Evolutionary conservation across 1,140 invertebrate genomes (phyloP), one percentile per base, ranked within the genome.

Genomic region (Hydropsyche tenuis): DNA sequence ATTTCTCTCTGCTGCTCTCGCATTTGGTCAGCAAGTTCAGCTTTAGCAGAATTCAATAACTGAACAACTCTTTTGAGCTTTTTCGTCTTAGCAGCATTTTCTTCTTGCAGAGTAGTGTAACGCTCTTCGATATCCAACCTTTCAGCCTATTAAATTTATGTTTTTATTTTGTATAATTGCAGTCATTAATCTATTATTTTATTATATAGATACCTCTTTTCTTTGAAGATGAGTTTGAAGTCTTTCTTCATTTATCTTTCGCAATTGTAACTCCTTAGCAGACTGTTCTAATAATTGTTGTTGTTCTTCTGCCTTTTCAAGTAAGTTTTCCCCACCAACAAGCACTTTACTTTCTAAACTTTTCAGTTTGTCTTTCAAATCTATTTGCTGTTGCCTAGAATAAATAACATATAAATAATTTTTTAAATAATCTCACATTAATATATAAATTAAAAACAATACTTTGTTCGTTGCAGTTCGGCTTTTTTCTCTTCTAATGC

Each of bases 221-320:
- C 95, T 89, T 80, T 94, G 88, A 60, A 96, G 85, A 51, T 92
- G 90, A 78, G 92, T 90, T 75, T 92, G 90, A 14, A 99, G 84
- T 73, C 94, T 88, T 76, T 93, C 89, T 81, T 99, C 96, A 75
- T 92, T 92, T 53, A 91, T 87, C 69, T 92, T 91, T 45, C 95
- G 85, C 77, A 91, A 89, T 79, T 98, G 94, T 53, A 99, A 85
- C 82, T 99, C 97, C 30, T 88, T 87, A n/a, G 94, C 92, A 1
- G 95, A 95, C 73, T 94, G 93, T 78, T 96, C 95, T 14, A 99
- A 85, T 22, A 99, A 85, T 72, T 91, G 87, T 77, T 99, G 94
- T 80, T 99, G 97, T 7, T 93, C 90, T 83, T 99, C 95, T 0
- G 96, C 97, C 81, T 99, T 99, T 82, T 99, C 97, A 70, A 99